Evolutionary conservation across 92 coral and sea anemone genomes (phyloP), one percentile per base, ranked within the genome.

Genomic region (Heliopora coerulea): DNA sequence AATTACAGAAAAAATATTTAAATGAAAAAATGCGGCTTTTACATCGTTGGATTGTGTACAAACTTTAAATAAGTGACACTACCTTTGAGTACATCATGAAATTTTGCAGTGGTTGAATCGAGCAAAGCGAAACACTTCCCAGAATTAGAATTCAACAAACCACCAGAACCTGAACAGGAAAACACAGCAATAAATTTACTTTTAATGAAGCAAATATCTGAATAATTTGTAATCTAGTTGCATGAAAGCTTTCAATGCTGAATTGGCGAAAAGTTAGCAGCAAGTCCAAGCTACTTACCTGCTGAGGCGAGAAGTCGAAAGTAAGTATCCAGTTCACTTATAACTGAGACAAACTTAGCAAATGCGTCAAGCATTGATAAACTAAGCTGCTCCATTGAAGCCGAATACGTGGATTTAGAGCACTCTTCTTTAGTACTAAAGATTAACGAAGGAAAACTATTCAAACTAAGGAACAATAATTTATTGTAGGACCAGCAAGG

Each of bases 391-490:
- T 85, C 96, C 61, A 95, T 74, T 28, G 89, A 81, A 35, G 83
- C 83, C 14, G 96, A 95, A 80, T 96, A 95, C 7, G 96, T 88
- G 13, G 96, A 88, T 7, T 86, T 82, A 49, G 73, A 86, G 54
- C 96, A 90, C 39, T 93, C 98, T 37, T 93, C 98, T 52, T 91
- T 90, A 37, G 89, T 90, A 31, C 98, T 93, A 32, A 0, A n/a
- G 25, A 11, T 28, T 11, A 59, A 32, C 17, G 9, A 1, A 59
- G 19, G 0, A 68, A 31, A 23, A 24, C 34, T 15, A 24, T 27
- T 62, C 19, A 4, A 23, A 8, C 19, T 62, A 40, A 29, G 48
- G 18, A 62, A 21, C 78, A 7, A 61, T 24, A 29, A 25, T 0
- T 56, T 11, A 72, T 18, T 54, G 23, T 3, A 50, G 42, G 5